Conservation (phyloP, 1,140 invertebrate genomes). For the Caenorhabditis briggsae region DNA sequence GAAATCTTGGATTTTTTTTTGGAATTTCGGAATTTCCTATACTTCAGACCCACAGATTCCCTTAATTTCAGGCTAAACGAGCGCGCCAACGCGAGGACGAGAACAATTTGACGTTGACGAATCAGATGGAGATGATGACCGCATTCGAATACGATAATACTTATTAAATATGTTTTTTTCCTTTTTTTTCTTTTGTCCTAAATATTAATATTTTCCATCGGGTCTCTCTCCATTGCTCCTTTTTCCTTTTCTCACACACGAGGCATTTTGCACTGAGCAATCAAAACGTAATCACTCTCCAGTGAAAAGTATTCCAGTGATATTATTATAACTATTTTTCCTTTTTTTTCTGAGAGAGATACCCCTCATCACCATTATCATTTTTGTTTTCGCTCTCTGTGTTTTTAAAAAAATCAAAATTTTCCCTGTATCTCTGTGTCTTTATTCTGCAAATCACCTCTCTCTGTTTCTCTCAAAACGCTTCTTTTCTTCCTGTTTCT, state of each 20-base stretch:
- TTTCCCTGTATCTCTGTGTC: neutral
- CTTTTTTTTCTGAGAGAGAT: no score
- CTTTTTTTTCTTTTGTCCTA: no score
- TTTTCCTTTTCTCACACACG: no score
- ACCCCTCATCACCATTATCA: constrained; percentile 17
- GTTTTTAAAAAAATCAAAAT: neutral
- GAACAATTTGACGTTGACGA: constrained; percentile 1
- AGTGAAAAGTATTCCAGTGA: no score
- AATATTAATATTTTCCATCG: neutral
- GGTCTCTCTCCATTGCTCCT: neutral
- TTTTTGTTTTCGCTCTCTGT: constrained; percentile 1
- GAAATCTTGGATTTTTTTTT: neutral
- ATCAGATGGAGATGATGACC: constrained; percentile 41
- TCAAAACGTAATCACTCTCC: no score
- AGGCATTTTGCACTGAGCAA: no score
- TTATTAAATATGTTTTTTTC: neutral
- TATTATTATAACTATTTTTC: neutral
- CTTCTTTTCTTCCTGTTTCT: neutral
- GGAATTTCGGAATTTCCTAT: neutral
- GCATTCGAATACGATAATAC: constrained; percentile 47
- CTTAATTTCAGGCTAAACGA: constrained; percentile 6
- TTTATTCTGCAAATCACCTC: neutral
- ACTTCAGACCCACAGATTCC: neutral
- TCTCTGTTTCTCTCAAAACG: no score
- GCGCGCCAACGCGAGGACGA: constrained; percentile 29